Base-by-base conservation (phyloP, 2,888 invertebrate genomes). In the Leucophenga maculata region DNA sequence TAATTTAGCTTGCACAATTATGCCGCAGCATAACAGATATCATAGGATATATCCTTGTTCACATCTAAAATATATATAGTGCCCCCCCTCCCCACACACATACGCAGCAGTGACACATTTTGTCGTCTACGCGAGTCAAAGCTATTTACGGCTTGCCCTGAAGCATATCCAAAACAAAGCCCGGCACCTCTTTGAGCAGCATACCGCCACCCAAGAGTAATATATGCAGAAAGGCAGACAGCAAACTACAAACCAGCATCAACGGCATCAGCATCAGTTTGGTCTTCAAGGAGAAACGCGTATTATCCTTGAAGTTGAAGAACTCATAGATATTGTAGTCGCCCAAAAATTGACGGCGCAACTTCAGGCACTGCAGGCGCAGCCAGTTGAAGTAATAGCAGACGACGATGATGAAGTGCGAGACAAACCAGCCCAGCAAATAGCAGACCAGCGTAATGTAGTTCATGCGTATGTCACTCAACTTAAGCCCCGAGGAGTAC, bases 301-400 rank as follows among this genome's bases (percentile, higher is more conserved):
- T 57, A 20, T 73, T 75, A 31, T 85, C 80, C 26, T 82, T 76
- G 54, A 81, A 75, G 54, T 85, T 78, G 31, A 85, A 75, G 67
- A 86, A 79, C n/a, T 83, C 75, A 75, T 73, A 75, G 9, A 86
- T 69, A 54, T 79, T 79, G 20, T 68, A 22, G 4, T 75, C 75
- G 6, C 83, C 86, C 6, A 86, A 72, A 6, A 80, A 72, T 39
- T 76, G 73, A 8, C 66, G 62, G 9, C 86, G 79, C 62, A 85
- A 18, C 16, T 72, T 75, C n/a, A 74, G 32, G 13, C 78, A 75
- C 72, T 79, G 79, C 0, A 32, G 46, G 26, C 77, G 78, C 0
- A 86, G 75, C 85, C 83, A 86, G 67, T 67, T 73, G 3, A 82
- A 79, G 68, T 76, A 84, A 65, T 78, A 74, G 74, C 79, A 77